phyloP scores from a whole-genome alignment of 37 sponge, comb jelly and placozoan species.

The Diacarnus erythraeanus region DNA sequence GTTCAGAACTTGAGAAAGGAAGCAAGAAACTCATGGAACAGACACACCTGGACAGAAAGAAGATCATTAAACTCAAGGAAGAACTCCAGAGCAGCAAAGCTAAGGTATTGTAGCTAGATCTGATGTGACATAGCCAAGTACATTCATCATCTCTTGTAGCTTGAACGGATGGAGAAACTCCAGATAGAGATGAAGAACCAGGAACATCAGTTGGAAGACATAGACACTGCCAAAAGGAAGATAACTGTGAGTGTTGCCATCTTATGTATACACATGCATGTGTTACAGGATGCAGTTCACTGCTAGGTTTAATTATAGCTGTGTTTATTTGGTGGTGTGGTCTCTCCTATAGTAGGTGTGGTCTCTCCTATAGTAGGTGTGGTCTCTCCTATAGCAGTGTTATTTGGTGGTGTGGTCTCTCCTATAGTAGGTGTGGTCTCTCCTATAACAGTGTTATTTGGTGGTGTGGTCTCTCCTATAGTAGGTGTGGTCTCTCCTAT shows the following conservation, averaged over 20 bases:
- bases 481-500: too few relatives aligned
- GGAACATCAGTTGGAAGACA: constrained; percentile 34
- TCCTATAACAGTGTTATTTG: too few relatives aligned
- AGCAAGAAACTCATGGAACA: constrained; percentile 71
- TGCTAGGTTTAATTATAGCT: not conserved
- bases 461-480: too few relatives aligned
- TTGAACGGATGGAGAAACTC: constrained; percentile 23
- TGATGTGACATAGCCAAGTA: not conserved
- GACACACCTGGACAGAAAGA: constrained; percentile 58
- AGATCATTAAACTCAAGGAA: constrained; percentile 68
- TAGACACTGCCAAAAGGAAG: constrained; percentile 42
- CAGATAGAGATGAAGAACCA: constrained; percentile 20
- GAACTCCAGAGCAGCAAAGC: constrained; percentile 44
- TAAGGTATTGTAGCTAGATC: constrained; percentile 8
- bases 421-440: too few relatives aligned
- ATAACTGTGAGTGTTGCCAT: constrained; percentile 46
- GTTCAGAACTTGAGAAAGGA: constrained; percentile 68
- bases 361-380: too few relatives aligned
- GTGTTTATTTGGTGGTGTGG: not conserved
- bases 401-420: too few relatives aligned
- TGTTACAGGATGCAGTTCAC: not conserved
- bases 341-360: too few relatives aligned
- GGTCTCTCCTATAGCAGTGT: too few relatives aligned
- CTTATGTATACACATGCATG: too few relatives aligned
- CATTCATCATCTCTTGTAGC: not conserved